Conservation (phyloP, 1,140 invertebrate species). For the Anastrepha ludens region DNA sequence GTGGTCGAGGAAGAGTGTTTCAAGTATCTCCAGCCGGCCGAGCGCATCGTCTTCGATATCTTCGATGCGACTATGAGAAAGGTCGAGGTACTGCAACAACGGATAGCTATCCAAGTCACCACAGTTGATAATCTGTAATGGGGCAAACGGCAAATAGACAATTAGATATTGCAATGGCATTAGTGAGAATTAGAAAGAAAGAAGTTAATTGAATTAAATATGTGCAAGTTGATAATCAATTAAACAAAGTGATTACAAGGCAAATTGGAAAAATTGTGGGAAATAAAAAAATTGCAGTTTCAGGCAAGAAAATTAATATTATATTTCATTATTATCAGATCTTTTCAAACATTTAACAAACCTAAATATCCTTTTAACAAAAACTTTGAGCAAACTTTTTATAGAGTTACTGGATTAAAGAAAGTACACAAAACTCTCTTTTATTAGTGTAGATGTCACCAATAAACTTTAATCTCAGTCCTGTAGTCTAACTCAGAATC, state of each 20-base stretch:
- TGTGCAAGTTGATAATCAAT: background rate
- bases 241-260: background rate
- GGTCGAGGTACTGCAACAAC: slow-evolving; percentile 85
- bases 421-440: too few relatives aligned
- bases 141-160: background rate
- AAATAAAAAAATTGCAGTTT: too few relatives aligned
- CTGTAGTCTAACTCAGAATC: too few relatives aligned
- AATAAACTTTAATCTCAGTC: too few relatives aligned
- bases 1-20: slow-evolving; percentile 85
- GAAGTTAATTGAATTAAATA: slow-evolving; percentile 23
- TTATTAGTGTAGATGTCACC: too few relatives aligned
- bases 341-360: too few relatives aligned
- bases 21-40: slow-evolving; percentile 85
- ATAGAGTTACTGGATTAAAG: too few relatives aligned
- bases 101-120: slow-evolving; percentile 94
- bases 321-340: too few relatives aligned
- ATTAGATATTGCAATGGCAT: background rate
- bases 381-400: too few relatives aligned
- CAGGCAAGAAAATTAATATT: too few relatives aligned
- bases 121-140: slow-evolving; percentile 79
- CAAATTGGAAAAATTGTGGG: too few relatives aligned
- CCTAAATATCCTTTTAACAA: too few relatives aligned
- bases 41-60: slow-evolving; percentile 91
- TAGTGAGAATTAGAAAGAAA: background rate
- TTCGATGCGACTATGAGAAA: slow-evolving; percentile 85